These are phyloP conservation scores for Catharus minimus DNA, from an alignment of 2,113 vertebrate species.

Conservation along the genomic window DNA sequence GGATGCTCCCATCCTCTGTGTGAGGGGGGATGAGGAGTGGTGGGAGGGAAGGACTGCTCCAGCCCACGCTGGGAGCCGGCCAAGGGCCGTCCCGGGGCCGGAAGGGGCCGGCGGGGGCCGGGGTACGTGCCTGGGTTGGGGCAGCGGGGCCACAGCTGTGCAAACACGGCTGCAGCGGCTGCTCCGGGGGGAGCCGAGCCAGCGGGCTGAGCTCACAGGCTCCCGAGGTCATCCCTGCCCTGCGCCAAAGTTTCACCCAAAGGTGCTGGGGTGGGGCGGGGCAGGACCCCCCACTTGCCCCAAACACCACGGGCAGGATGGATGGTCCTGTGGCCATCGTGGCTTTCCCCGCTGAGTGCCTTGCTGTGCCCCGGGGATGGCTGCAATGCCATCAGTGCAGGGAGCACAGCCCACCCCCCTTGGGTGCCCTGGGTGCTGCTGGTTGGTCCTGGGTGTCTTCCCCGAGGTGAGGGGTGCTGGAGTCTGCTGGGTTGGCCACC, in stretches of 20 bases:
- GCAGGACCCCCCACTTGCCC: neutral
- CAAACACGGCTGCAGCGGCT: conserved; percentile 23
- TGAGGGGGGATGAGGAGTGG: neutral
- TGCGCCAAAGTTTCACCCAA: neutral
- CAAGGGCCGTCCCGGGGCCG: neutral
- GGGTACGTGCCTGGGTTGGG: neutral
- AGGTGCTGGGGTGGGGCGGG: neutral
- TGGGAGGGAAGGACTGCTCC: neutral
- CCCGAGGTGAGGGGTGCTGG: accelerated
- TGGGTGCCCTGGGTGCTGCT: neutral
- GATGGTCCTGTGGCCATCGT: accelerated
- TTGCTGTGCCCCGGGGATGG: neutral
- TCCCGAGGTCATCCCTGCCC: neutral
- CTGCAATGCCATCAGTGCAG: accelerated
- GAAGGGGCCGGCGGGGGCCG: neutral
- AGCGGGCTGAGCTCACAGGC: neutral
- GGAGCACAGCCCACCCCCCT: too few species aligned
- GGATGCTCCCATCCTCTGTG: neutral
- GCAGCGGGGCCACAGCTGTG: conserved; percentile 29
- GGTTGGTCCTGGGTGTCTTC: neutral
- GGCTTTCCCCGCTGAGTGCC: accelerated
- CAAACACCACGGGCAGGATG: neutral
- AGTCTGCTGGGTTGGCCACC: neutral
- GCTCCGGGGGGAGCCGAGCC: neutral
- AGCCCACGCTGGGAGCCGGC: neutral